Evolutionary conservation across 2,113 vertebrate genomes (phyloP).

Genomic region (Rhea pennata): DNA sequence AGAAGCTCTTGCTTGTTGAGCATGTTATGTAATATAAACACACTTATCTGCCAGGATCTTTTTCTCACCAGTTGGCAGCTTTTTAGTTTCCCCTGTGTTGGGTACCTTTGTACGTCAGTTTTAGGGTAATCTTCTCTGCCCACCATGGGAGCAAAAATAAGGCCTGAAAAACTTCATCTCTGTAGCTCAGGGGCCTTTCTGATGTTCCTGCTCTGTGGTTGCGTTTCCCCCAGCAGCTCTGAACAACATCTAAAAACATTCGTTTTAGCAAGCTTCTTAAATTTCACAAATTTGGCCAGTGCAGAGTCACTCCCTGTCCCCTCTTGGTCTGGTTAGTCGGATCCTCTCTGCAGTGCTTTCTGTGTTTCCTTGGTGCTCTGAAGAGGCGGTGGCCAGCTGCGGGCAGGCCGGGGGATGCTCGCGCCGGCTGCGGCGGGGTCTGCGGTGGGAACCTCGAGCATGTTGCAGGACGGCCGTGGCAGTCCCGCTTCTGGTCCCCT

Average conservation of each 20-base stretch:
- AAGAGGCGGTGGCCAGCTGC: fast-evolving
- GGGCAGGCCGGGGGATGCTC: too few relatives aligned
- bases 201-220: neutral
- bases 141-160: neutral
- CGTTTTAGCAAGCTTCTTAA: slow-evolving; percentile 15
- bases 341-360: neutral
- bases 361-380: neutral
- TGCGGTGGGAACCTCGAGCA: too few relatives aligned
- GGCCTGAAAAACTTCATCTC: neutral
- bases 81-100: neutral
- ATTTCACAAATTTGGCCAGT: neutral
- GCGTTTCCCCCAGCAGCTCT: slow-evolving; percentile 21
- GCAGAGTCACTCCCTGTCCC: neutral
- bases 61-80: neutral
- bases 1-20: fast-evolving
- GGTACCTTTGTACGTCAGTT: neutral
- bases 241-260: neutral
- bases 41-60: fast-evolving
- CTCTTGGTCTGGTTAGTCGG: fast-evolving
- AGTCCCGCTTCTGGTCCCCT: neutral
- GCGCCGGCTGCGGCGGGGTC: too few relatives aligned
- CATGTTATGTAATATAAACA: fast-evolving
- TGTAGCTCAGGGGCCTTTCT: neutral
- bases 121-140: slow-evolving; percentile 4
- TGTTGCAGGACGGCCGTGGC: neutral